Conservation (phyloP, 2,797 vertebrate species). For the Pseudochirops cupreus region DNA sequence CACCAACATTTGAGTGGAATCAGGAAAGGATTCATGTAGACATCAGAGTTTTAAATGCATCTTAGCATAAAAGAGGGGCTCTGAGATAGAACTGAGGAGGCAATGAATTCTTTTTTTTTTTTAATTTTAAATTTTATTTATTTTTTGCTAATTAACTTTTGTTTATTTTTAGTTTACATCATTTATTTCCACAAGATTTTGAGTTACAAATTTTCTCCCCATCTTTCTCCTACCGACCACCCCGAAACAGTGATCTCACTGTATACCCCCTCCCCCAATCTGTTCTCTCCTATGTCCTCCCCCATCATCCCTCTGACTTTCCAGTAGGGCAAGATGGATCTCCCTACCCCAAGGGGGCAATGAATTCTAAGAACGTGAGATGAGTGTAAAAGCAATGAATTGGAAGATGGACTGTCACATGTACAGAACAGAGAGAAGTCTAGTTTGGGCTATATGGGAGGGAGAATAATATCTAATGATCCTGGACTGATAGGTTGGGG, state of each 20-base stretch:
- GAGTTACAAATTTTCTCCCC: no score
- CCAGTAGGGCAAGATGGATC: no score
- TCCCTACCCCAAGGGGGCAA: neutral
- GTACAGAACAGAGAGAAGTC: neutral
- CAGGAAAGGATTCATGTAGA: neutral
- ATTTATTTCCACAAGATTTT: no score
- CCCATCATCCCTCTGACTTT: no score
- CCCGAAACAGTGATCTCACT: no score
- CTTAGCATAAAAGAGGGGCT: neutral
- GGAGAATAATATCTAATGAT: neutral
- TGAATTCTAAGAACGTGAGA: neutral
- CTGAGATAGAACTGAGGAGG: neutral
- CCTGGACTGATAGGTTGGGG: neutral
- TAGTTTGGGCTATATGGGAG: neutral
- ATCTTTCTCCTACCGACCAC: no score
- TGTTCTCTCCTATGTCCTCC: no score
- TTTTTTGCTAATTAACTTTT: no score
- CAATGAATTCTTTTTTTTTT: neutral
- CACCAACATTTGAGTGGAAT: neutral
- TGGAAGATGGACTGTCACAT: neutral
- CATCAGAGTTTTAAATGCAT: neutral
- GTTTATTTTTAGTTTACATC: no score
- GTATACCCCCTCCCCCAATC: no score
- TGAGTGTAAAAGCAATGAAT: neutral
- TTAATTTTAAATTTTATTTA: no score